These are phyloP conservation scores for Cosmopolites sordidus DNA, from an alignment of 2,888 invertebrate species.

Conservation along the genomic window DNA sequence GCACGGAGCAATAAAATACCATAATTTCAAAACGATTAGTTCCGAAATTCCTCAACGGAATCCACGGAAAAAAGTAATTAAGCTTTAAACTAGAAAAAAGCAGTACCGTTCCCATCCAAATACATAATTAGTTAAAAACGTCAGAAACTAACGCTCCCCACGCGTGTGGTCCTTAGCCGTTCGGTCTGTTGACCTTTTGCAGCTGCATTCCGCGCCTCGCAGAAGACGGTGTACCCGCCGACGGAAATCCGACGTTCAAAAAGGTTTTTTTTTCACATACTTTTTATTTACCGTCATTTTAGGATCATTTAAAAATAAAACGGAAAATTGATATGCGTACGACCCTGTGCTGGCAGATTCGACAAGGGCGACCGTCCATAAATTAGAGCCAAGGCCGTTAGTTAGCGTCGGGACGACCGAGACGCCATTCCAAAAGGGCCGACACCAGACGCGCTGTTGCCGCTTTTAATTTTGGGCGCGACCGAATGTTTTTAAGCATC, in stretches of 20 bases:
- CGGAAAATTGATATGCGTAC: too few relatives aligned
- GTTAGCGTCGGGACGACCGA: conserved; percentile 18
- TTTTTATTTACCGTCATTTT: too few relatives aligned
- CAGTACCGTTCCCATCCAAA: too few relatives aligned
- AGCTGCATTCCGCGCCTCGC: background rate
- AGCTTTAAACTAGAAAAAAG: too few relatives aligned
- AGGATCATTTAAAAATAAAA: too few relatives aligned
- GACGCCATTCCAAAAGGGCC: background rate
- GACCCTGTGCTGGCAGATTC: conserved; percentile 4
- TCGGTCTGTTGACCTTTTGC: conserved; percentile 1
- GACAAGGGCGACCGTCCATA: conserved; percentile 15
- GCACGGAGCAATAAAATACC: too few relatives aligned
- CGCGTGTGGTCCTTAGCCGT: background rate
- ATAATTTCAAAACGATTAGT: too few relatives aligned
- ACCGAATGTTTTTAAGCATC: too few relatives aligned
- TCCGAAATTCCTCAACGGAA: too few relatives aligned
- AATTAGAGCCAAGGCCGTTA: conserved; percentile 23
- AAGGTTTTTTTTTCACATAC: too few relatives aligned
- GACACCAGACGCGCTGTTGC: conserved; percentile 6
- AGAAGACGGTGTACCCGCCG: background rate
- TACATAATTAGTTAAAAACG: background rate
- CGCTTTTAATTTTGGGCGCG: background rate
- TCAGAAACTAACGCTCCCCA: background rate
- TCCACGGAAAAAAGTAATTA: too few relatives aligned
- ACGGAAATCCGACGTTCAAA: too few relatives aligned